Conservation (phyloP, 2,888 invertebrate species). For the Chrysopilus asiliformis region DNA sequence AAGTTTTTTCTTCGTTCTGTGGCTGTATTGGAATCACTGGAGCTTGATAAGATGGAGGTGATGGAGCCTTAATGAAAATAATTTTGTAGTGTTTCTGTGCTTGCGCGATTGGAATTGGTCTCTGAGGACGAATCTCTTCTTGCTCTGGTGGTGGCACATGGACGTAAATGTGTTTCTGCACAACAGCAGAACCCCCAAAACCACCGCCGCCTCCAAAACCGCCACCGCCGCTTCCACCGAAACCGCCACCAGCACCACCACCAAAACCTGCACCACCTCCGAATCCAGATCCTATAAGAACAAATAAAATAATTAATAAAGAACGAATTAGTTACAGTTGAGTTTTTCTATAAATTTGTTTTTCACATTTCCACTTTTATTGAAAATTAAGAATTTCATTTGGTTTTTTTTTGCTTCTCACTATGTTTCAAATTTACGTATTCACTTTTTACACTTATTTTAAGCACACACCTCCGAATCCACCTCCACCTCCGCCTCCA, state of each 20-base stretch:
- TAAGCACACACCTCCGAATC: constrained; percentile 14
- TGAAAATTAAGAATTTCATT: neutral
- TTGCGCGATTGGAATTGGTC: constrained; percentile 53
- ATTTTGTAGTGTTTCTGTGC: constrained; percentile 85
- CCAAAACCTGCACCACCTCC: constrained; percentile 15
- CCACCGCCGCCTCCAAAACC: constrained; percentile 24
- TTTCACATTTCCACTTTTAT: neutral
- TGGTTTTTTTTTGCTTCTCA: neutral
- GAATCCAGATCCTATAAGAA: constrained; percentile 4
- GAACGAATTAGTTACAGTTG: neutral
- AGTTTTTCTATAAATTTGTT: neutral
- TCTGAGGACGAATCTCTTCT: constrained; percentile 52
- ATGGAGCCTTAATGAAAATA: constrained; percentile 84
- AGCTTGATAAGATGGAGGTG: constrained; percentile 66
- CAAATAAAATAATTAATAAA: neutral
- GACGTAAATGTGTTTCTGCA: constrained; percentile 80
- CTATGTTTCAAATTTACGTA: too few relatives aligned
- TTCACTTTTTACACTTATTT: neutral
- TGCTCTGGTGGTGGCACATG: constrained; percentile 82
- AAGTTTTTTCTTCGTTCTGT: constrained; percentile 77
- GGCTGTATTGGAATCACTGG: constrained; percentile 68
- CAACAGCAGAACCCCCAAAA: constrained; percentile 38
- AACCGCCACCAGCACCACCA: constrained; percentile 11
- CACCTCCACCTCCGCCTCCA: constrained; percentile 16
- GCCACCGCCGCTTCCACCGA: constrained; percentile 17